Conservation (phyloP, 2,888 invertebrate species). For the Auanema sp. region DNA sequence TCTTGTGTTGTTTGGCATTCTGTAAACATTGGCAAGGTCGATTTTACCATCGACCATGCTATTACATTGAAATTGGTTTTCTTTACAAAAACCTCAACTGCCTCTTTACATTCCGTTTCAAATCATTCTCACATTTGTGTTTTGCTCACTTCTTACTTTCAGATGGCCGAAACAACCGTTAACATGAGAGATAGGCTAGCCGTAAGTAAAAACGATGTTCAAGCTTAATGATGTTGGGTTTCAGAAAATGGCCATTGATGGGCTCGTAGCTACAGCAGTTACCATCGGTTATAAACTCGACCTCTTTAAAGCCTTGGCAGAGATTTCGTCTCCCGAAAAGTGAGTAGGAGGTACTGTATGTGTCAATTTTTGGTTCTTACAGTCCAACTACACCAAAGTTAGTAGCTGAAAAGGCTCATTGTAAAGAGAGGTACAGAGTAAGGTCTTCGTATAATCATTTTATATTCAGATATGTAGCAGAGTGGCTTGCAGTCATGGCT, state of each 20-base stretch:
- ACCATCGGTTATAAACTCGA: conserved; percentile 11
- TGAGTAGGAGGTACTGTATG: background rate
- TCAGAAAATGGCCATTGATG: conserved; percentile 12
- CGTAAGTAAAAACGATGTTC: too few species aligned
- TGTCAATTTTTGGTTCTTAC: background rate
- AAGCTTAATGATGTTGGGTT: background rate
- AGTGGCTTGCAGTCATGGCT: conserved; percentile 43
- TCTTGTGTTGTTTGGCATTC: too few species aligned
- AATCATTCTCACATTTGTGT: too few species aligned
- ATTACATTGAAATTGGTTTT: too few species aligned
- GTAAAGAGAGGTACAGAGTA: conserved; percentile 37
- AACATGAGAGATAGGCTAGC: too few species aligned
- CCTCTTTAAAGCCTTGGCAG: conserved; percentile 12
- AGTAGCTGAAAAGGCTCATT: conserved; percentile 42
- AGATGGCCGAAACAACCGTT: too few species aligned
- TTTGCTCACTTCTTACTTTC: too few species aligned
- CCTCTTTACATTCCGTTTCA: too few species aligned
- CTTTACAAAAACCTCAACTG: too few species aligned
- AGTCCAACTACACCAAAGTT: conserved; percentile 26
- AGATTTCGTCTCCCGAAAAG: conserved; percentile 14
- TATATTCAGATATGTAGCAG: conserved; percentile 41
- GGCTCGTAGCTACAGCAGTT: conserved; percentile 10
- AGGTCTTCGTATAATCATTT: conserved; percentile 5
- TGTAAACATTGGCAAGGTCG: too few species aligned
- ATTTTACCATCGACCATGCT: too few species aligned